Conservation (phyloP, 2,797 vertebrate species). For the Gallinago solitaria region DNA sequence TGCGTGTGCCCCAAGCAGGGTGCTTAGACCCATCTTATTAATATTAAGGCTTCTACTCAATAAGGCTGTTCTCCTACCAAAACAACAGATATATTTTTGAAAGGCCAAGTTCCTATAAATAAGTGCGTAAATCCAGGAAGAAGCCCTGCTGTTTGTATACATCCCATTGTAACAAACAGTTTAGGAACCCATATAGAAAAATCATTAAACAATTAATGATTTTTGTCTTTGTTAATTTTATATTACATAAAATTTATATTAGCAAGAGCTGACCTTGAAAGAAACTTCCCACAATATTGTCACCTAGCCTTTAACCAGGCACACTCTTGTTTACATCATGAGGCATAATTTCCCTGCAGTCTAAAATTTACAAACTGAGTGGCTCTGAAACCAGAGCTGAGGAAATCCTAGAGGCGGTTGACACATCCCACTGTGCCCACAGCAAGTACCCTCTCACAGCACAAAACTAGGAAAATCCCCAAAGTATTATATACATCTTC, state of each 20-base stretch:
- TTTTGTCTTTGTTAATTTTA: neutral
- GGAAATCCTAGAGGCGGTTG: neutral
- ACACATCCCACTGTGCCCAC: neutral
- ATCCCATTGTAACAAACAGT: neutral
- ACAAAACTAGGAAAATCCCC: neutral
- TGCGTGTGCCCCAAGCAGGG: neutral
- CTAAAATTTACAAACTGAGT: neutral
- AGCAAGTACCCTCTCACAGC: neutral
- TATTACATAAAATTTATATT: neutral
- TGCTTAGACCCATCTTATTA: neutral
- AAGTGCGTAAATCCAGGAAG: neutral
- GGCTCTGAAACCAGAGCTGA: neutral
- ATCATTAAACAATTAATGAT: neutral
- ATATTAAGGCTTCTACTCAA: neutral
- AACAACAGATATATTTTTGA: neutral
- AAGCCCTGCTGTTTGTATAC: neutral
- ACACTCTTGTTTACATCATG: neutral
- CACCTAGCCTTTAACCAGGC: neutral
- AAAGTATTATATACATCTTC: neutral
- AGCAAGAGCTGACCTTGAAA: neutral
- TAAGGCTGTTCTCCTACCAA: neutral
- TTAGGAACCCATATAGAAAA: neutral
- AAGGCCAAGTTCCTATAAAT: neutral
- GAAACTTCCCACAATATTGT: neutral
- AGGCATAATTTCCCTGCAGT: neutral